phyloP scores from a whole-genome alignment of 2,113 vertebrate species.

The Oriolus oriolus region DNA sequence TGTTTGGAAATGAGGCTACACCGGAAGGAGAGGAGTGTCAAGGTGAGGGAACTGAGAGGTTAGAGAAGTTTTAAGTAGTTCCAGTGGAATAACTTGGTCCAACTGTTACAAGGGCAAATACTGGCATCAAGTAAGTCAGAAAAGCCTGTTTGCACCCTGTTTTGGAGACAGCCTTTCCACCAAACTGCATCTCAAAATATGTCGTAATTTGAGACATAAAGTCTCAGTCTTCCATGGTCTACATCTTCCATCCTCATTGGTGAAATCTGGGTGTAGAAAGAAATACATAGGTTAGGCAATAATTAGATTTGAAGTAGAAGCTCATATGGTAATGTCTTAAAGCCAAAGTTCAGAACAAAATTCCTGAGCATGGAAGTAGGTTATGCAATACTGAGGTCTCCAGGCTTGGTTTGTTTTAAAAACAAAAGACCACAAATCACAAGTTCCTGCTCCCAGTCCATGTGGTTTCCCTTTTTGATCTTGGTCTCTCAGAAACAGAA shows the following conservation, averaged over 20 bases:
- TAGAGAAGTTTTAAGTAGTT: not conserved
- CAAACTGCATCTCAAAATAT: not conserved
- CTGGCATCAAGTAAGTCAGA: not conserved
- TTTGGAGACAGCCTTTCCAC: not conserved
- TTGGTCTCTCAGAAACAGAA: not conserved
- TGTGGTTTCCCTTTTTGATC: not conserved
- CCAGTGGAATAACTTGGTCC: not conserved
- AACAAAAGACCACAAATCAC: not conserved
- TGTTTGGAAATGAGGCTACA: not conserved
- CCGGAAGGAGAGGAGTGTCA: not conserved
- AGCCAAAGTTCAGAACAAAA: not conserved
- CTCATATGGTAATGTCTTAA: not conserved
- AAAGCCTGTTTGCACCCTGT: not conserved
- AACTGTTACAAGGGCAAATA: not conserved
- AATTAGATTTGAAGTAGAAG: not conserved
- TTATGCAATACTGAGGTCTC: not conserved
- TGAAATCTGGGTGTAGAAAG: not conserved
- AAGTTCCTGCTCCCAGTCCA: not conserved
- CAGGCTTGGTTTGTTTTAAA: not conserved
- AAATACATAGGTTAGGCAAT: not conserved
- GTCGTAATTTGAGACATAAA: not conserved
- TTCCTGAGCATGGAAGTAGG: not conserved
- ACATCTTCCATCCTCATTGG: not conserved
- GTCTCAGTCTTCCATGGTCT: not conserved
- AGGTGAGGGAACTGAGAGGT: not conserved